These are phyloP conservation scores for Campopleginae sp. DNA, from an alignment of 2,888 invertebrate species.

Conservation along the genomic window DNA sequence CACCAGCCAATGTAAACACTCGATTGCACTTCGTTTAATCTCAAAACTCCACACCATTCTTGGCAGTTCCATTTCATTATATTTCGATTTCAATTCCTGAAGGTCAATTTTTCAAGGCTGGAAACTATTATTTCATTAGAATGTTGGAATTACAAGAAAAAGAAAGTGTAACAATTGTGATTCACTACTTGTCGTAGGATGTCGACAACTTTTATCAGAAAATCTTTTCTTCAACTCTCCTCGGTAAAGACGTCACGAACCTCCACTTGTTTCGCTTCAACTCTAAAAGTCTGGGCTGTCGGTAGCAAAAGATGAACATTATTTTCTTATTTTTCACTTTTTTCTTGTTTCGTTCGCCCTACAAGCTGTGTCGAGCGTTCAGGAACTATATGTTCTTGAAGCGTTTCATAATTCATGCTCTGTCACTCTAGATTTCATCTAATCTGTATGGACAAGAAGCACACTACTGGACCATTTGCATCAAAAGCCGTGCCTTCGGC, in stretches of 20 bases:
- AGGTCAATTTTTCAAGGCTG: not conserved
- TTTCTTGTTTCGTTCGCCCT: conserved; percentile 2
- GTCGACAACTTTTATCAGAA: not conserved
- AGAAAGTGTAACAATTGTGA: not conserved
- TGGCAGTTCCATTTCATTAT: not conserved
- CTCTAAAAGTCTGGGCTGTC: conserved; percentile 10
- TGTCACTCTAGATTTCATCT: conserved; percentile 52
- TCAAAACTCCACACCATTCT: not conserved
- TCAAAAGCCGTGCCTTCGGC: conserved; percentile 27
- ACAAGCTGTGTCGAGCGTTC: conserved; percentile 33
- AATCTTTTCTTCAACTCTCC: conserved; percentile 6
- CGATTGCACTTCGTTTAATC: not conserved
- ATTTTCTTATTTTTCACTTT: not conserved
- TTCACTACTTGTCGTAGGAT: not conserved
- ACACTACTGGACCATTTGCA: conserved; percentile 50
- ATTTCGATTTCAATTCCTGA: not conserved
- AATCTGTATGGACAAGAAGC: conserved; percentile 52
- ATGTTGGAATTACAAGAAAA: not conserved
- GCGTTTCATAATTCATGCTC: conserved; percentile 54
- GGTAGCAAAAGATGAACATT: not conserved
- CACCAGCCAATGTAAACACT: conserved; percentile 11
- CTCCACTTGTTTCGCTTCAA: not conserved
- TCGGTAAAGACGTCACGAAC: conserved; percentile 15
- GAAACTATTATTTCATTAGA: not conserved
- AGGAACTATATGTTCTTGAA: conserved; percentile 12